phyloP scores from a whole-genome alignment of 2,113 vertebrate genomes.

The Phyllostomus hastatus region DNA sequence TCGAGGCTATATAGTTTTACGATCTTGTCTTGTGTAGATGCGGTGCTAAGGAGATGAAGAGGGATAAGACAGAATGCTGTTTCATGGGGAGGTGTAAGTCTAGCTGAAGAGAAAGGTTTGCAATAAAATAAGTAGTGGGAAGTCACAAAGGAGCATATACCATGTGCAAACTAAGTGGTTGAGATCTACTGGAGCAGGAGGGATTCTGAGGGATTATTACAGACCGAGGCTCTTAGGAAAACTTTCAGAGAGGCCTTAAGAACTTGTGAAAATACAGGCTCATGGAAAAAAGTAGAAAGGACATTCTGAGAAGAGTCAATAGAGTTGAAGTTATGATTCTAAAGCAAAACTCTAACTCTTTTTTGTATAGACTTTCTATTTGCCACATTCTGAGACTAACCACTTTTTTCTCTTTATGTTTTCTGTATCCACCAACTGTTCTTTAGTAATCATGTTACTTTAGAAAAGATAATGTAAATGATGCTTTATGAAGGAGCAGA shows the following conservation, averaged over 20 bases:
- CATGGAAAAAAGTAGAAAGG: background rate
- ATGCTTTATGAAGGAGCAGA: background rate
- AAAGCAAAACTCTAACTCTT: background rate
- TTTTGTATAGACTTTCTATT: background rate
- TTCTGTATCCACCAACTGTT: background rate
- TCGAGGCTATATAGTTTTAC: background rate
- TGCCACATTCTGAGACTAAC: background rate
- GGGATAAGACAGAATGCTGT: background rate
- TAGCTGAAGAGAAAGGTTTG: background rate
- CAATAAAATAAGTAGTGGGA: background rate
- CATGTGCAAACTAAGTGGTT: background rate
- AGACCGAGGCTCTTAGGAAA: background rate
- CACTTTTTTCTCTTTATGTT: background rate
- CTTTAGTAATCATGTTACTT: background rate
- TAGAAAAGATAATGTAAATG: background rate
- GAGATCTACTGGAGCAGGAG: background rate
- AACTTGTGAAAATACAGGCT: background rate
- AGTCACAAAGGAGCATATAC: background rate
- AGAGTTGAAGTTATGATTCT: background rate
- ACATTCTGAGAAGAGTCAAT: background rate
- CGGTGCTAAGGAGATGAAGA: background rate
- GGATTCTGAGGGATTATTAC: background rate
- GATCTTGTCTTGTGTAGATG: background rate
- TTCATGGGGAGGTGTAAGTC: background rate
- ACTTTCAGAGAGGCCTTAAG: background rate